Base-by-base conservation (phyloP, 2,797 vertebrate species). In the Gallirallus australis region DNA sequence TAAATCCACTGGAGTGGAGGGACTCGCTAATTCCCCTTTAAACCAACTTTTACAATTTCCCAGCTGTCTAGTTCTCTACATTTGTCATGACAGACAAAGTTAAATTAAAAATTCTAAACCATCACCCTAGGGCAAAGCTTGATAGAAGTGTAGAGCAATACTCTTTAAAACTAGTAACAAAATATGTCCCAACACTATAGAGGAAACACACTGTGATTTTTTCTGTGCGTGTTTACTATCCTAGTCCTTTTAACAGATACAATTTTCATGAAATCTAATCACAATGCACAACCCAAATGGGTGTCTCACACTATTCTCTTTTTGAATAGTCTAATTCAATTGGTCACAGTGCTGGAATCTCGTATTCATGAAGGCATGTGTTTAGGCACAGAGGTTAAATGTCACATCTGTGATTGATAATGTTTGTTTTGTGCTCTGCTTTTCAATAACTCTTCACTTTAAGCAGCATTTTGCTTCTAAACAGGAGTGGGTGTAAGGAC, bases 401-500 rank as follows among this genome's bases (percentile, higher is more conserved):
- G 97, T 97, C 97, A 97, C 95, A 91, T 97, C 79, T 97, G 94
- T 96, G 96, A 97, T 92, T 97, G 97, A 96, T 97, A 89, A 96
- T 94, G 97, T 97, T 98, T 97, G 96, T 96, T 97, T 97, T 97
- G 95, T 94, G 76, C 93, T 96, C 61, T 93, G 89, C 87, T 96
- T 94, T 97, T 92, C 78, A 89, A 83, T 97, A 98, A 97, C 97
- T 98, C 97, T 97, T 95, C 96, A 95, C 86, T 97, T 95, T 76
- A 96, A 97, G 94, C 96, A 96, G 92, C 91, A 89, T 83, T 96
- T 95, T 96, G 92, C 92, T 90, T 84, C 93, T 89, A 83, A 97
- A 97, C 93, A 96, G 83, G 97, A 98, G 97, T 93, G 97, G 94
- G 96, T 96, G 86, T 97, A 96, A 98, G 96, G 97, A 96, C 97